Evolutionary conservation across 2,113 vertebrate genomes (phyloP), one percentile per base, ranked within the genome.

Genomic region (Paramormyrops kingsleyae): DNA sequence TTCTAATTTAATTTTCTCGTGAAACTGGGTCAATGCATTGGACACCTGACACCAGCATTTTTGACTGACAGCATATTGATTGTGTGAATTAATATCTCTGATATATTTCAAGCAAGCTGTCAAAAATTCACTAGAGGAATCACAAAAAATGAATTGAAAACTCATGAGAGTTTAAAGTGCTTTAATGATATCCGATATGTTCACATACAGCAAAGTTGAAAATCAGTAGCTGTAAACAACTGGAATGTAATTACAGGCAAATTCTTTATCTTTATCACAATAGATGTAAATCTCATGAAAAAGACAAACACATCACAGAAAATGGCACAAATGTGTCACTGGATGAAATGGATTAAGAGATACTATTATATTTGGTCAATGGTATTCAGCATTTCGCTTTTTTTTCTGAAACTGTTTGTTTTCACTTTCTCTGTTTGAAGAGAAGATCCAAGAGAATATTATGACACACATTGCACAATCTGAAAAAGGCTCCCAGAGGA

Each of bases 141-240:
- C 74, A 42, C 74, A 39, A 77, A 74, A 39, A 83, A 83, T 83
- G 6, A 46, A 44, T 47, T 24, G 21, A 84, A 84, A 46, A 47
- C 21, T 39, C 83, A 21, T 47, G 24, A 84, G 6, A 47, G 39
- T 49, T 90, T 87, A 90, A 90, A 90, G 84, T 90, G 89, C 89
- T 90, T 90, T 90, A 77, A 87, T 89, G 44, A 86, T 89, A 59
- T 46, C 83, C 83, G 83, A 86, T 89, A 87, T 87, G 59, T 90
- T 89, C 62, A 87, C 84, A 87, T 90, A 90, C 62, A 90, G 84
- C 62, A 77, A 90, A 74, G 85, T 42, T 90, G 84, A 52, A 74
- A 90, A 70, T 87, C 53, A 31, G 80, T 70, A 87, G 53, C 83
- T 70, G 44, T 89, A 86, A 74, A 62, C 84, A 62, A 74, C 35